Percentiles rank a stretch among this genome's conserved stretches.
Conservation (phyloP, 1,140 invertebrate species). For the Venustaconcha ellipsiformis region DNA sequence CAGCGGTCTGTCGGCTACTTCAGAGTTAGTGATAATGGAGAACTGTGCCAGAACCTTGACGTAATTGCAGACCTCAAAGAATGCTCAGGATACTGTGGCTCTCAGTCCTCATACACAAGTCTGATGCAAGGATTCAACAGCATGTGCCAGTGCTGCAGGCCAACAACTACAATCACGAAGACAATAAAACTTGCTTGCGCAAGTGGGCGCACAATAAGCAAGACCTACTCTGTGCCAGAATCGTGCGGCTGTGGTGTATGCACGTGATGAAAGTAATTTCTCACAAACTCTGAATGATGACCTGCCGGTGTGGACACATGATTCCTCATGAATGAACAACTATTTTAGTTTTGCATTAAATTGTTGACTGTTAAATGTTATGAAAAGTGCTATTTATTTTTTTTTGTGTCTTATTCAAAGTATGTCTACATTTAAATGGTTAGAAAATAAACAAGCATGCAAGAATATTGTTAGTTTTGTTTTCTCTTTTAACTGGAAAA, state of each 20-base stretch:
- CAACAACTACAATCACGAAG: constrained; percentile 24
- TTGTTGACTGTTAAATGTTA: too few relatives aligned
- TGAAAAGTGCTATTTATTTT: too few relatives aligned
- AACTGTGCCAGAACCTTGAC: constrained; percentile 33
- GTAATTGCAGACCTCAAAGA: constrained; percentile 37
- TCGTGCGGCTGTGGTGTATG: constrained; percentile 42
- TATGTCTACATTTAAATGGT: too few relatives aligned
- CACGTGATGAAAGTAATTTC: not conserved
- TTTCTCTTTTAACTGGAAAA: too few relatives aligned
- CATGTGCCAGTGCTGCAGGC: constrained; percentile 42
- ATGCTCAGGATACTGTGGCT: constrained; percentile 42
- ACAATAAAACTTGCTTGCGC: constrained; percentile 32
- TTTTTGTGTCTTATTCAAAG: too few relatives aligned
- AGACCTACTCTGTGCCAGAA: constrained; percentile 34
- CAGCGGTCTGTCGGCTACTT: constrained; percentile 38
- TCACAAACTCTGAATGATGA: too few relatives aligned
- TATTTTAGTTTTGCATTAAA: too few relatives aligned
- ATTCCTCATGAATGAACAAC: too few relatives aligned
- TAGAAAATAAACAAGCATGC: too few relatives aligned
- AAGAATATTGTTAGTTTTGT: too few relatives aligned
- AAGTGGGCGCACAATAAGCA: constrained; percentile 33
- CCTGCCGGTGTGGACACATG: too few relatives aligned
- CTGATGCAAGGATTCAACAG: constrained; percentile 36
- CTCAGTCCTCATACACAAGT: constrained; percentile 29
- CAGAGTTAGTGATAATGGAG: constrained; percentile 27